phyloP scores from a whole-genome alignment of 2,888 invertebrate species.

The Ecdyonurus torrentis region DNA sequence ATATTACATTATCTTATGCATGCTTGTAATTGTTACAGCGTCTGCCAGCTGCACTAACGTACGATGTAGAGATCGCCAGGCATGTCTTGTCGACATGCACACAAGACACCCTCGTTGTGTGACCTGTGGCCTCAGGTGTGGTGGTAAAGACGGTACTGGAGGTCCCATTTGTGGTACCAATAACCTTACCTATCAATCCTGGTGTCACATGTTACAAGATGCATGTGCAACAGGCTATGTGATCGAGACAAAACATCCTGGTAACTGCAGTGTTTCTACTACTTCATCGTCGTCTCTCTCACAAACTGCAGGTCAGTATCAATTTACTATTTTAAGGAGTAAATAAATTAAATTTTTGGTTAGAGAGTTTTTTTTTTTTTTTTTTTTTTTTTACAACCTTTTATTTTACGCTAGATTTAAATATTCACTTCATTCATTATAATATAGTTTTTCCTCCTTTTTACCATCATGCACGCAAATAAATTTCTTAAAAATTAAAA shows the following conservation, averaged over 20 bases:
- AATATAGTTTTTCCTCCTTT: too few relatives aligned
- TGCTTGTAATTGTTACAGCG: conserved; percentile 35
- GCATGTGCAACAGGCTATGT: conserved; percentile 56
- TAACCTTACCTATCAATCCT: conserved; percentile 54
- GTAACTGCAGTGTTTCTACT: conserved; percentile 30
- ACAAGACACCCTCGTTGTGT: conserved; percentile 54
- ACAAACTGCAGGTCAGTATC: background rate
- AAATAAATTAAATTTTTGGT: too few relatives aligned
- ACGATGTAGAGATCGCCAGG: conserved; percentile 46
- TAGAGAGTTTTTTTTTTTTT: too few relatives aligned
- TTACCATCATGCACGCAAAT: too few relatives aligned
- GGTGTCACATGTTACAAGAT: conserved; percentile 63
- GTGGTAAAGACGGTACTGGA: conserved; percentile 23
- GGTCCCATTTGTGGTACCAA: conserved; percentile 47
- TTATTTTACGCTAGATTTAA: too few relatives aligned
- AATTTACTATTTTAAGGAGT: background rate
- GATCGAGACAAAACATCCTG: conserved; percentile 50
- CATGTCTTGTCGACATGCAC: conserved; percentile 44
- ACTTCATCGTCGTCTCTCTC: background rate
- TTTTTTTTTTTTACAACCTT: too few relatives aligned
- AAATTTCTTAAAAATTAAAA: too few relatives aligned
- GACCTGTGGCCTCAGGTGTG: conserved; percentile 45
- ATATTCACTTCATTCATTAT: too few relatives aligned
- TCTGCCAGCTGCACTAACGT: conserved; percentile 47
- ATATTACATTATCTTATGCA: too few relatives aligned